A percentile compares a stretch with the other conserved stretches of the same genome.
Conservation (phyloP, 2,888 invertebrate genomes). For the Protula sp. region DNA sequence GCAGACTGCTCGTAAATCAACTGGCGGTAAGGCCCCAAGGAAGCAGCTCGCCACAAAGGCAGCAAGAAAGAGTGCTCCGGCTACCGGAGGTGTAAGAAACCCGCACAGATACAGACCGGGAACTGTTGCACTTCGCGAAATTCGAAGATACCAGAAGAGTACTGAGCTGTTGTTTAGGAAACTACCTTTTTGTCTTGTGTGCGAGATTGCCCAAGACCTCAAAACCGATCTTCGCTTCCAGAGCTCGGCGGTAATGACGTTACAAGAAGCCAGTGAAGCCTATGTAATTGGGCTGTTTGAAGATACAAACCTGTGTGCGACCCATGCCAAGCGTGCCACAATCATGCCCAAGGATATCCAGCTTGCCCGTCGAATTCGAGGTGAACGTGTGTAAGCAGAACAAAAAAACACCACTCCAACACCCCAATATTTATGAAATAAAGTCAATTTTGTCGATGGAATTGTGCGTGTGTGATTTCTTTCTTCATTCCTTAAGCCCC, state of each 20-base stretch:
- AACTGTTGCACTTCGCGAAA: constrained; percentile 52
- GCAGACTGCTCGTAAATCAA: constrained; percentile 54
- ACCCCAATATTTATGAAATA: no score
- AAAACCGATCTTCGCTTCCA: constrained; percentile 42
- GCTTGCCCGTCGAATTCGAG: constrained; percentile 64
- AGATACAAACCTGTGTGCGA: constrained; percentile 96
- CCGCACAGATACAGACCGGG: constrained; percentile 52
- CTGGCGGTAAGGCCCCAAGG: constrained; percentile 54
- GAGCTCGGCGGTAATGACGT: neutral
- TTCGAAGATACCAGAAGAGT: constrained; percentile 53
- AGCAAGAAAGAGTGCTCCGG: constrained; percentile 50
- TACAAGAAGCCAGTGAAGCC: constrained; percentile 20
- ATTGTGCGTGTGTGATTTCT: no score
- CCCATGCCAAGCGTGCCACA: constrained; percentile 93
- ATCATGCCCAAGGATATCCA: constrained; percentile 98
- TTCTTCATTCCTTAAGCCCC: no score
- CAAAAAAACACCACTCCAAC: no score
- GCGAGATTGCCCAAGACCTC: constrained; percentile 55
- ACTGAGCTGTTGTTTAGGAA: constrained; percentile 53
- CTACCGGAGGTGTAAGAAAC: constrained; percentile 51
- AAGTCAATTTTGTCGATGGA: no score
- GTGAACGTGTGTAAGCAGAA: constrained; percentile 1
- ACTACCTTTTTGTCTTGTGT: constrained; percentile 52
- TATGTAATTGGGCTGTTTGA: constrained; percentile 73
- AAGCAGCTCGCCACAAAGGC: constrained; percentile 55